A percentile compares a stretch with the other conserved stretches of the same genome.
These are phyloP conservation scores for Philonicus albiceps DNA, from an alignment of 2,888 invertebrate species.

Conservation along the genomic window DNA sequence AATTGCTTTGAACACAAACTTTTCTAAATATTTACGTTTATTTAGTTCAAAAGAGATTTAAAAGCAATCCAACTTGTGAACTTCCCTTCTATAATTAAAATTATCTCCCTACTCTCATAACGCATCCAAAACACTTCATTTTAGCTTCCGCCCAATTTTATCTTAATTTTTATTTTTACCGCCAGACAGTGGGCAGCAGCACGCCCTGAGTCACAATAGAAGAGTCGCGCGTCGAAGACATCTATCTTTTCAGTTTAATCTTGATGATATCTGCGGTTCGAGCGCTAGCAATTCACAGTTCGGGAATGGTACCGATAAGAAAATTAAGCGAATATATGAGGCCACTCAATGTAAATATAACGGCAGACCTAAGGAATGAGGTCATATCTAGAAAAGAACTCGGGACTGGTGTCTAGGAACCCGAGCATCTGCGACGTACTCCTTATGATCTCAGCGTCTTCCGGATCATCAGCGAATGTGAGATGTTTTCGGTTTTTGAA, in stretches of 20 bases:
- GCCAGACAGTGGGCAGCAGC: neutral
- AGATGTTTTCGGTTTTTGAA: neutral
- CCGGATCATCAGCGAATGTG: neutral
- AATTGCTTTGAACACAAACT: neutral
- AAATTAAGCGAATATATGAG: neutral
- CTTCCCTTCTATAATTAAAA: neutral
- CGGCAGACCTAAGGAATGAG: conserved; percentile 15
- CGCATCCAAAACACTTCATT: neutral
- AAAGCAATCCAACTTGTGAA: neutral
- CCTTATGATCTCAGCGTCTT: neutral
- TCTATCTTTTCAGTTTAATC: neutral
- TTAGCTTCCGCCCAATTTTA: neutral
- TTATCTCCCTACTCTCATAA: neutral
- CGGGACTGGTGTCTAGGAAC: neutral
- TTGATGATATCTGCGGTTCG: neutral
- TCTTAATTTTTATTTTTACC: neutral
- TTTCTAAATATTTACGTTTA: neutral
- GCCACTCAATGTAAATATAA: conserved; percentile 33
- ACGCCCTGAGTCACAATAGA: neutral
- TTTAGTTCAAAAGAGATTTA: neutral
- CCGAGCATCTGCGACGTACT: neutral
- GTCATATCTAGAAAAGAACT: neutral
- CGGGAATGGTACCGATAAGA: neutral
- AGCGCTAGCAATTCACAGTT: conserved; percentile 10
- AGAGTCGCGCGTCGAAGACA: neutral